Evolutionary conservation across 2,888 invertebrate species (phyloP), one percentile per base, ranked within the genome.

Genomic region (Acleris sparsana): DNA sequence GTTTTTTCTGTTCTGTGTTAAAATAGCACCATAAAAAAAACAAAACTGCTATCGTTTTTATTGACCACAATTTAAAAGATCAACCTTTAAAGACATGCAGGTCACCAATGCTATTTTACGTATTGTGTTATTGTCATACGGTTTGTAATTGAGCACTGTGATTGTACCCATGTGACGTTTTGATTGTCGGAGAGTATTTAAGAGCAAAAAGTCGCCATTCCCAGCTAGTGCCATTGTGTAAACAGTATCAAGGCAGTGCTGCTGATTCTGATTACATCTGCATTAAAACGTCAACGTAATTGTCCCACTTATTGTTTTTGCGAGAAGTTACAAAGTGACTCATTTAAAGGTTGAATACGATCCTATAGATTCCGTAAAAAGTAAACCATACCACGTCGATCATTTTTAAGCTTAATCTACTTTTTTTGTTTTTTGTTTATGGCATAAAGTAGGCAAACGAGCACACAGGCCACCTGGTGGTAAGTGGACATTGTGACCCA

Each of bases 151-250:
- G 65, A 16, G 16, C 29, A 55, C 56, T 48, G 39, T 52, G 44
- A 52, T 57, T 46, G 22, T 62, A 46, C 57, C 39, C 25, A 46
- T 62, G 39, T 29, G 46, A 57, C 62, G 18, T n/a, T 66, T 48
- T 57, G 46, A 53, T 4, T 13, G 61, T 22, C 11, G 25, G 39
- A 25, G 57, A 58, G 62, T 62, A 39, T 60, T 69, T 69, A 69
- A 22, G 55, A 52, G 58, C 66, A 66, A 66, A 68, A 69, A 69
- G 62, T 60, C 53, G 46, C 53, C 57, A 58, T 58, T 69, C 61
- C 55, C 65, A 62, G 62, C 18, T 43, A 53, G 55, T 69, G 71
- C 73, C 69, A 79, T 82, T 80, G 82, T 78, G 70, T 70, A 71
- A 75, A 74, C 65, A 70, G 68, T 80, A 79, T 73, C 75, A 76